Evolutionary conservation across 35 echinoderm and acorn worm species (phyloP), one percentile per base, ranked within the genome.

Genomic region (Diadema setosum): DNA sequence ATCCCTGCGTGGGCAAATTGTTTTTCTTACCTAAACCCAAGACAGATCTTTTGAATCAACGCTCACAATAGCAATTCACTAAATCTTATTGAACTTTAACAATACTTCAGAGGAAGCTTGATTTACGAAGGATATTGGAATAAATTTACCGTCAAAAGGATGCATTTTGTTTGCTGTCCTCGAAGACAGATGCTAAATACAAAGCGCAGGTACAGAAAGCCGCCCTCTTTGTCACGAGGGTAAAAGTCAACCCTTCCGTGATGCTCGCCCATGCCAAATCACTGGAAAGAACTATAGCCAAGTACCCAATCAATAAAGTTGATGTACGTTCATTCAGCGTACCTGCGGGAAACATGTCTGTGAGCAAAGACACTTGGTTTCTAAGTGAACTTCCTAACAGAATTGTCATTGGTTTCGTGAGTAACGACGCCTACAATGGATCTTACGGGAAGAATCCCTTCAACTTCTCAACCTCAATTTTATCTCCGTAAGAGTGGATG

Each of bases 221-320:
- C 3, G 83, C 78, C 7, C 25, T 90, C 16, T 84, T 82, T 45
- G 55, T 84, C 32, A 85, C 49, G 24, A 84, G 80, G 32, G 84
- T 92, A 46, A 92, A 92, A 32, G 24, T 80, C 14, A 92, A 92
- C 40, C 84, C 84, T 0, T 58, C 83, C 39, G 73, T 87, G 2
- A 17, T 58, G 21, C 3, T 86, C 9, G 70, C 46, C 5, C 69
- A 88, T 46, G 85, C 84, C 18, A 58, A 39, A 2, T 50, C 59
- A 40, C 12, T 90, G 44, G 34, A 82, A 9, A 45, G 42, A 41
- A 15, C 23, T 42, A 82, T 21, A 43, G 42, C 43, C 32, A 33
- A 82, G 30, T 40, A 55, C 34, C 21, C 34, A 34, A 32, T 41
- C 9, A 14, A 82, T 15, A 46, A 42, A 82, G 59, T 83, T 17